Base-by-base conservation (phyloP, 2,113 vertebrate species). In the Corynorhinus townsendii region DNA sequence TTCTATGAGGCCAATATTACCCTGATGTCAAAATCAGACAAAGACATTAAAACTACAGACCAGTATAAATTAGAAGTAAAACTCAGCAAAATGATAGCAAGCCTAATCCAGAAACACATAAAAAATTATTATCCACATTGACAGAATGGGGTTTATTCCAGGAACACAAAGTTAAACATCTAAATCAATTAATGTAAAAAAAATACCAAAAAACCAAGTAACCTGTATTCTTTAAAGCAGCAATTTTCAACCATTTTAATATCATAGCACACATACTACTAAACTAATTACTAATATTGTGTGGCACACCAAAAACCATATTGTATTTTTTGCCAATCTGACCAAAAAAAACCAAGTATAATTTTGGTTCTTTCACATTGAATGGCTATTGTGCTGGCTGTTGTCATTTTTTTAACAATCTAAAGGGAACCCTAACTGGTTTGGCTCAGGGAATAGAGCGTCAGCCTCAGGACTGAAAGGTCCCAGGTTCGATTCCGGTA, bases 81-180 rank as follows among this genome's bases (percentile, higher is more conserved):
- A 95, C 81, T 93, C 40, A 86, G 69, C 59, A 92, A 92, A 95
- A 92, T 79, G 26, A 20, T 75, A 77, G 59, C 45, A 94, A 79
- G 71, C 16, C 33, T 79, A 92, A 52, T 66, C 20, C 56, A 66
- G 71, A 85, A 92, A 52, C 35, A 89, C 43, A 49, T 54, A 90
- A 83, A 80, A 54, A 93, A 93, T 30, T 38, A 69, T 40, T 92
- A 88, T 22, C 71, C 2, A 91, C 72, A 49, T 6, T 20, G 69
- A 90, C 15, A 26, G 49, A 68, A 19, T 73, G 19, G 28, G 69
- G 45, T 80, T 88, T 91, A 80, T 64, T 72, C 59, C 49, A 91
- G 45, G 49, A 94, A 86, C 0, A 40, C 30, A 93, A 89, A 4
- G 49, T 77, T 91, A 28, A 88, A 89, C 40, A 69, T 52, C 28